Base-by-base conservation (phyloP, 1,140 invertebrate genomes). In the Antheraea mylitta region DNA sequence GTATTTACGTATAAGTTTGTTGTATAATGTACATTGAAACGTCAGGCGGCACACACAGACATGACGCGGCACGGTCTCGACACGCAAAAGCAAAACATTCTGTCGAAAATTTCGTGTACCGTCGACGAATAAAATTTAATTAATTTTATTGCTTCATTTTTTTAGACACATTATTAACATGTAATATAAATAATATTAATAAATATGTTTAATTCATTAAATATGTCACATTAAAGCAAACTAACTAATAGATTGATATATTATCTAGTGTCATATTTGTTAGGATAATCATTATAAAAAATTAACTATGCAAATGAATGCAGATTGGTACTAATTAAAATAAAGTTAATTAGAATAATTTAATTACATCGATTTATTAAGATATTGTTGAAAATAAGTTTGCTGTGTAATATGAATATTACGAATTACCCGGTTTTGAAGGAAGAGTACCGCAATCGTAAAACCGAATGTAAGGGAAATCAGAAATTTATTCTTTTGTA, bases 71-170 rank as follows among this genome's bases (percentile, higher is more conserved):
- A 18, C 42, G 53, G 64, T 59, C 67, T 74, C 69, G 75, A 79
- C 82, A 85, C 79, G 83, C 83, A 81, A 83, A 76, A 81, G 77
- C 79, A 81, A 84, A 83, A 86, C 80, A 83, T 71, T 80, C 72
- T 81, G 81, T 80, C 78, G 82, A 85, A 86, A 84, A 82, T 82
- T 80, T 66, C 70, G 74, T 70, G 76, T 85, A 87, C 72, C n/a
- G 82, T 80, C 66, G 66, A 75, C 79, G 83, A 64, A 77, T 64
- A 70, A 75, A 59, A 30, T 61, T 22, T 36, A 13, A 61, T 61
- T 61, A 11, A 61, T 61, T 61, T 36, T 61, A 30, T 16, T 60
- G 13, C 30, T 60, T 60, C 22, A 16, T 53, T 53, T 59, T 18
- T 18, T 18, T 6, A 18, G 4, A 0, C 18, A 59, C 58, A 59